Conservation (phyloP, 1,140 invertebrate genomes). For the Archivesica marissinica region DNA sequence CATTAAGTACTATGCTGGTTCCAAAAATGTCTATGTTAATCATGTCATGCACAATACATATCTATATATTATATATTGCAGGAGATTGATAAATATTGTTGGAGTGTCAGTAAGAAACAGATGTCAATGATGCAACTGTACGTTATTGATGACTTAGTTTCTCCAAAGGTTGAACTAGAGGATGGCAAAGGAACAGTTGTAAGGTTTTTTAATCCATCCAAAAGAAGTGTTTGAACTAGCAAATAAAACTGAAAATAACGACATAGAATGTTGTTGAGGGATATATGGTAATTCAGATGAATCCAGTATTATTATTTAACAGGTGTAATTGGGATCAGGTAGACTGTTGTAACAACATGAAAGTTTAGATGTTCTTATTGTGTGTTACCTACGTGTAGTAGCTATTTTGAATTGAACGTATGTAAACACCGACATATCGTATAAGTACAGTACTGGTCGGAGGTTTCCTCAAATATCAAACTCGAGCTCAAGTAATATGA, state of each 20-base stretch:
- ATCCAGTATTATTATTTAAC: not conserved
- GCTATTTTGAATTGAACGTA: too few species aligned
- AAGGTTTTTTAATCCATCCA: not conserved
- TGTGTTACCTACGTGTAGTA: too few species aligned
- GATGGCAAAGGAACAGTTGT: not conserved
- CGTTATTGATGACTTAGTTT: not conserved
- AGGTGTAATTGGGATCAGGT: not conserved
- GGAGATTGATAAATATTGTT: not conserved
- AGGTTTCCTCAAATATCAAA: too few species aligned
- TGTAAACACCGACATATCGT: too few species aligned
- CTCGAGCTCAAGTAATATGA: too few species aligned
- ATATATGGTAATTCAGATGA: not conserved
- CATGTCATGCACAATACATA: too few species aligned
- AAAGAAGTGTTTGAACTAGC: not conserved
- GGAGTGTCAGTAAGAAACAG: not conserved
- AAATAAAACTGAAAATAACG: not conserved
- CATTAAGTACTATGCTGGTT: too few species aligned
- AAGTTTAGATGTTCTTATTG: not conserved
- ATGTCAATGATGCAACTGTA: not conserved
- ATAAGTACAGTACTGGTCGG: too few species aligned
- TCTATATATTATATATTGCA: too few species aligned
- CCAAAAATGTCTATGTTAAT: too few species aligned
- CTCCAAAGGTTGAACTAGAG: not conserved
- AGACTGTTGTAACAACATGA: not conserved
- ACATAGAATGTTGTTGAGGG: not conserved